Base-by-base conservation (phyloP, 2,888 invertebrate genomes). In the Pristionchus exspectatus region DNA sequence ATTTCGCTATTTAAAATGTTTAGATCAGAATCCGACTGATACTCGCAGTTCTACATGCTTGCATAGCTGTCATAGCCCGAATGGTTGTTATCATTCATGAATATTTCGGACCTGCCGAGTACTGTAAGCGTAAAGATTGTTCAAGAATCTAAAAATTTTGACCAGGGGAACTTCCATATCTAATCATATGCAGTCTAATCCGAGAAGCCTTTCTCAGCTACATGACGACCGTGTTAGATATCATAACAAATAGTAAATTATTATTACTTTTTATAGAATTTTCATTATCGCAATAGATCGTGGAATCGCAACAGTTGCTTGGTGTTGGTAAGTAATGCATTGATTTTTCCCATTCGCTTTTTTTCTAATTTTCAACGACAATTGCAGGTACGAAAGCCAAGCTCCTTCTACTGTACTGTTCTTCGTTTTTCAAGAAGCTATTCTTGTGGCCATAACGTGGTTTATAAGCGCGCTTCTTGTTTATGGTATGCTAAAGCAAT, bases 381-480 rank as follows among this genome's bases (percentile, higher is more conserved):
- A n/a, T 72, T 30, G 21, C 3, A 72, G 72, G 72, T 72, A 72
- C 72, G 72, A 72, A 72, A 72, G 72, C 21, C 72, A 72, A 72
- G 72, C 33, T 12, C 38, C 72, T 1, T 33, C 72, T 33, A 72
- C 72, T 10, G 1, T 72, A 4, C 30, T 72, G 30, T 72, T 72
- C 30, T 72, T 72, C 72, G 38, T 33, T 14, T 30, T 21, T 30
- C 72, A 72, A 72, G 72, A 72, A 33, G 30, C 21, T 72, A 10
- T 72, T 33, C 30, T 72, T 30, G 14, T 72, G 5, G 10, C 21
- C 2, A 72, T 33, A 24, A 18, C 72, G 3, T 72, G 16, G 30
- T 33, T 14, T 21, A 33, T 24, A 12, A 33, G 33, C 4, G 14
- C 24, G 33, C 72, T 72, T 9, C 38, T 72, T 14, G 33, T 72